Conservation (phyloP, 2,797 vertebrate species). For the Pseudomugil gertrudae region DNA sequence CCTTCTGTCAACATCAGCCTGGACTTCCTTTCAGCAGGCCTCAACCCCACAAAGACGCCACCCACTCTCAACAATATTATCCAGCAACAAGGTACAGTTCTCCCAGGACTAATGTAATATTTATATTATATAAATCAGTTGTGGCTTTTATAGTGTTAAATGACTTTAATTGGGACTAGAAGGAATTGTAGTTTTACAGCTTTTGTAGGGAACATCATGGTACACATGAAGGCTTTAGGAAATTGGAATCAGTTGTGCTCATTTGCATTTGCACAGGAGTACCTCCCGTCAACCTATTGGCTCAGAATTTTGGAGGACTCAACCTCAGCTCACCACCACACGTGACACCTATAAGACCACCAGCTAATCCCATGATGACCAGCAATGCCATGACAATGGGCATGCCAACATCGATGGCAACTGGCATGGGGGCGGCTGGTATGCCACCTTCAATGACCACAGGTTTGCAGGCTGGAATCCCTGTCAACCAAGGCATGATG, state of each 20-base stretch:
- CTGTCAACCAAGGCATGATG: constrained; percentile 79
- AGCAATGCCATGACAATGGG: constrained; percentile 66
- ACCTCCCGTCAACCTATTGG: constrained; percentile 88
- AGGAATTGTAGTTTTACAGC: not conserved
- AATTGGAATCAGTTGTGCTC: not conserved
- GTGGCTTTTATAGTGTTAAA: not conserved
- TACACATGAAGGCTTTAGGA: too few species aligned
- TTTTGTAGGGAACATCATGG: too few species aligned
- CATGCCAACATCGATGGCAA: constrained; percentile 71
- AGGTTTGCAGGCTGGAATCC: constrained; percentile 68
- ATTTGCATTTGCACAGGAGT: constrained; percentile 79
- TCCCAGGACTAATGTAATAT: too few species aligned
- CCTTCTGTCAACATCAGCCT: constrained; percentile 98
- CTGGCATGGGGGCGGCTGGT: constrained; percentile 76
- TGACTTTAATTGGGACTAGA: not conserved
- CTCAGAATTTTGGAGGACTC: constrained; percentile 91
- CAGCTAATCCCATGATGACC: constrained; percentile 81
- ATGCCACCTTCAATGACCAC: constrained; percentile 81
- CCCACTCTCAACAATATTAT: constrained; percentile 96
- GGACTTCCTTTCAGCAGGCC: constrained; percentile 94
- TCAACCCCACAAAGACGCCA: constrained; percentile 94
- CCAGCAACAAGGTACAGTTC: constrained; percentile 91
- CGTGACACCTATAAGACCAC: constrained; percentile 82
- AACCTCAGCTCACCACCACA: constrained; percentile 87
- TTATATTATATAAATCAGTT: too few species aligned